Evolutionary conservation across 2,888 invertebrate genomes (phyloP).

Genomic region (Drosophila pseudotakahashii): DNA sequence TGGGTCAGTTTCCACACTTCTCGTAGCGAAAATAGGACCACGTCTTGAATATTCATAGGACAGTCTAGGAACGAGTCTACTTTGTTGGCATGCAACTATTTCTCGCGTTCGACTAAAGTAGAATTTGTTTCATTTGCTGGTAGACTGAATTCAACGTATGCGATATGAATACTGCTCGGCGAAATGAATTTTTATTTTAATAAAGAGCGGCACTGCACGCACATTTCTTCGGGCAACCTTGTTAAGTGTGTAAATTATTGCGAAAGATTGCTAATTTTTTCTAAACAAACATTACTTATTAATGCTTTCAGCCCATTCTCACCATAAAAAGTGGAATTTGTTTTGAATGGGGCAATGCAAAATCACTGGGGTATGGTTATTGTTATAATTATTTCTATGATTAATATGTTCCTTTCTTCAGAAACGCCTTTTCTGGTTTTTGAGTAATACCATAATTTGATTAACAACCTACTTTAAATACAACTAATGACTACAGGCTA

Average conservation of each 20-base stretch:
- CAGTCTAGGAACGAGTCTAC: slow-evolving; percentile 39
- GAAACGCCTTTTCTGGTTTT: not conserved
- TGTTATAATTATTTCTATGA: slow-evolving; percentile 13
- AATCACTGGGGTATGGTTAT: slow-evolving; percentile 16
- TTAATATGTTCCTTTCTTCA: not conserved
- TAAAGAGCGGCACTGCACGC: slow-evolving; percentile 55
- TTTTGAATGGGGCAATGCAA: slow-evolving; percentile 11
- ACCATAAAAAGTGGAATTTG: slow-evolving; percentile 54
- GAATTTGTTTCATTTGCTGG: slow-evolving; percentile 53
- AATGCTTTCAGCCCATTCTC: slow-evolving; percentile 67
- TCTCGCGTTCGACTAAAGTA: slow-evolving; percentile 66
- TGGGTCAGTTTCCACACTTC: slow-evolving; percentile 32
- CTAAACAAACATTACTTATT: slow-evolving; percentile 61
- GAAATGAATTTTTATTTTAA: slow-evolving; percentile 40
- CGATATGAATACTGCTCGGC: slow-evolving; percentile 29
- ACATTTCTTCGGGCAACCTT: slow-evolving; percentile 56
- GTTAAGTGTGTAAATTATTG: slow-evolving; percentile 72
- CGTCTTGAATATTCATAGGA: slow-evolving; percentile 62
- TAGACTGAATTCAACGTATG: slow-evolving; percentile 34
- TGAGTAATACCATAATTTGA: too few relatives aligned
- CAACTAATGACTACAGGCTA: too few relatives aligned
- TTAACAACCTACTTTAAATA: too few relatives aligned
- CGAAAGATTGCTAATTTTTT: slow-evolving; percentile 69
- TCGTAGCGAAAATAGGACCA: slow-evolving; percentile 27
- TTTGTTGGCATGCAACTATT: slow-evolving; percentile 65